Evolutionary conservation across 2,888 invertebrate genomes (phyloP).

Genomic region (Amiota communis): DNA sequence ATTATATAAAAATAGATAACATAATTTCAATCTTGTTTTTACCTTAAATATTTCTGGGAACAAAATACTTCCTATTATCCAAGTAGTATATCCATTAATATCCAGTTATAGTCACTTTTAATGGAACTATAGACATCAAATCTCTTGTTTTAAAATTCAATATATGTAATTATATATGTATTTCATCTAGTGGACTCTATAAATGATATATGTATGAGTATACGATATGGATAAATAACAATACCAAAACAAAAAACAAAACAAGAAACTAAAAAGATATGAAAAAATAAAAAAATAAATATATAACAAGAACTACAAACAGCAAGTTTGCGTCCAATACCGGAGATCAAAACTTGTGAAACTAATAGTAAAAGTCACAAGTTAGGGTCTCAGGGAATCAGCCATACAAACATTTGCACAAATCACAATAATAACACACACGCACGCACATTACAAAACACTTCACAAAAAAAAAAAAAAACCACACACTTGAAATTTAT

Average conservation of each 20-base stretch:
- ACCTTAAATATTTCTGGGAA: no score
- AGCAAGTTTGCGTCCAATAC: conserved; percentile 74
- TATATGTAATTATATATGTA: no score
- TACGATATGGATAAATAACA: neutral
- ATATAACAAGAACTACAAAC: conserved; percentile 67
- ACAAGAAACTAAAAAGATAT: conserved; percentile 44
- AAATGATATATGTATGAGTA: no score
- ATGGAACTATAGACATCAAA: no score
- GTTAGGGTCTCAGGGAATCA: conserved; percentile 75
- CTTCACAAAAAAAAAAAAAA: neutral
- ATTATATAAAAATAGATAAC: no score
- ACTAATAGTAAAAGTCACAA: conserved; percentile 74
- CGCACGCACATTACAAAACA: conserved; percentile 28
- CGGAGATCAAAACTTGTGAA: conserved; percentile 75
- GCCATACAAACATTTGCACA: conserved; percentile 73
- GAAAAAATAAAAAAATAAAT: conserved; percentile 9
- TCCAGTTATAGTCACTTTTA: no score
- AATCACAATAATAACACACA: conserved; percentile 46
- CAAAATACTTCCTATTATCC: no score
- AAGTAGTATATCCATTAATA: no score
- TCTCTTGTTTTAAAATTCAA: no score
- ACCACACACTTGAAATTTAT: conserved; percentile 47
- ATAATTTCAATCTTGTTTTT: no score
- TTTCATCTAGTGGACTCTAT: no score
- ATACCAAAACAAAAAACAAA: conserved; percentile 26